Conservation (phyloP, 53 echinoderm and acorn worm species). For the Holothuria leucospilota region DNA sequence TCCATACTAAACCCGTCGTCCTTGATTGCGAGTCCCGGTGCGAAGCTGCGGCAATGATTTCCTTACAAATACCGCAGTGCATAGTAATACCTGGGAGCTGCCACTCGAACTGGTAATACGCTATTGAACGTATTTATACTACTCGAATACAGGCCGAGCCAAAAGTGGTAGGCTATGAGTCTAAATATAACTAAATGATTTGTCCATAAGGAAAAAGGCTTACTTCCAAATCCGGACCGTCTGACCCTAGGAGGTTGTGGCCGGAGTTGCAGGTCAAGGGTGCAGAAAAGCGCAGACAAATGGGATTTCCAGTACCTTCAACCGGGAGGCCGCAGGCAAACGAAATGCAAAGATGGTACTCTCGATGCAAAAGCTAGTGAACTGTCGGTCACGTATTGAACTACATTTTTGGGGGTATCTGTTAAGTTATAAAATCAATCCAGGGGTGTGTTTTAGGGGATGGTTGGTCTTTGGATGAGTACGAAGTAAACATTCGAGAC, state of each 20-base stretch:
- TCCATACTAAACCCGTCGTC: no score
- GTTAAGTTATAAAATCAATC: no score
- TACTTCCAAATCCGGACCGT: slow-evolving; percentile 23
- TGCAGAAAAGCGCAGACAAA: slow-evolving; percentile 8
- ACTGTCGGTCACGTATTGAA: slow-evolving; percentile 33
- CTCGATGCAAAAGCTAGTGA: not conserved
- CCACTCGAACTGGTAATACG: no score
- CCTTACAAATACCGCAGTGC: no score
- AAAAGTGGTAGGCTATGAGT: not conserved
- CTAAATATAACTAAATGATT: slow-evolving; percentile 14
- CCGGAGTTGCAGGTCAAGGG: slow-evolving; percentile 37
- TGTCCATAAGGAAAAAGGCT: slow-evolving; percentile 7
- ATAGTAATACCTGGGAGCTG: no score
- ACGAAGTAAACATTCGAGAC: no score
- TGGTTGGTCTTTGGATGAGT: no score
- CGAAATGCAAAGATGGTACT: slow-evolving; percentile 1
- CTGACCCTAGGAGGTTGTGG: slow-evolving; percentile 20
- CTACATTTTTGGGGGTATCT: slow-evolving; percentile 1
- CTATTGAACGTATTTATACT: no score
- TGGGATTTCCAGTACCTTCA: slow-evolving; percentile 10
- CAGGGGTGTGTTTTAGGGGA: no score
- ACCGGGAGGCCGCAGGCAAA: slow-evolving; percentile 2
- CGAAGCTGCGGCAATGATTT: no score
- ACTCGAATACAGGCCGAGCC: no score
- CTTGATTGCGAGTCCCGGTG: no score